Conservation (phyloP, 1,140 invertebrate species). For the Diplogasteroides magnus region DNA sequence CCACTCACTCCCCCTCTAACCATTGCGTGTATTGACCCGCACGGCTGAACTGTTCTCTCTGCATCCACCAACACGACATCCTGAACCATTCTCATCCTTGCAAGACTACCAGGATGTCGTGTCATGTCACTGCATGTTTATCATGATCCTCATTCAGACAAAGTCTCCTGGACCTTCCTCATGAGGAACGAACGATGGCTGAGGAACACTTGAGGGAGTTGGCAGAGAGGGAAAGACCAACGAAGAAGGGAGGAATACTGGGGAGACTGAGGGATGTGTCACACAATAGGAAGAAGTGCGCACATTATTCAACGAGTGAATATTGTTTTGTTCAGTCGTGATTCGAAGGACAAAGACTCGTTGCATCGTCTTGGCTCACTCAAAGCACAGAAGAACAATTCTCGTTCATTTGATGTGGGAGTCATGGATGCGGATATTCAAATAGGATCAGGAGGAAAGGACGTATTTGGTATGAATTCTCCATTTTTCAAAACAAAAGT, state of each 20-base stretch:
- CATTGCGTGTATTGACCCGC: too few species aligned
- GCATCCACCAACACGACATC: too few species aligned
- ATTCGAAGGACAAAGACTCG: conserved; percentile 6
- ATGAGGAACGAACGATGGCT: conserved; percentile 43
- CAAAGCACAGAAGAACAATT: conserved; percentile 15
- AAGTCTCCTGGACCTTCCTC: conserved; percentile 41
- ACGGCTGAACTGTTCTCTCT: too few species aligned
- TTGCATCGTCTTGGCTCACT: background rate
- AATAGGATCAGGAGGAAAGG: conserved; percentile 21
- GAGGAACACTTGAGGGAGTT: conserved; percentile 47
- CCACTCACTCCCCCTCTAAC: too few species aligned
- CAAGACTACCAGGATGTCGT: conserved; percentile 30
- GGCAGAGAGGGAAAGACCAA: conserved; percentile 24
- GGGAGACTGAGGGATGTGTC: conserved; percentile 26
- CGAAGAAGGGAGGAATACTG: conserved; percentile 31
- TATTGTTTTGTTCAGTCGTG: background rate
- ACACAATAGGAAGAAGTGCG: conserved; percentile 30
- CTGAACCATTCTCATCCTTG: too few species aligned
- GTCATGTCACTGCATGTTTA: conserved; percentile 11
- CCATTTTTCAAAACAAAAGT: background rate
- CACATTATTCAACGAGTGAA: background rate
- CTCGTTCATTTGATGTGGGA: conserved; percentile 25
- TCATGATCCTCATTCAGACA: conserved; percentile 34
- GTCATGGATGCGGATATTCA: conserved; percentile 15
- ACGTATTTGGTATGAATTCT: conserved; percentile 20